phyloP scores from a whole-genome alignment of 2,113 vertebrate species.

The Petroica traversi region DNA sequence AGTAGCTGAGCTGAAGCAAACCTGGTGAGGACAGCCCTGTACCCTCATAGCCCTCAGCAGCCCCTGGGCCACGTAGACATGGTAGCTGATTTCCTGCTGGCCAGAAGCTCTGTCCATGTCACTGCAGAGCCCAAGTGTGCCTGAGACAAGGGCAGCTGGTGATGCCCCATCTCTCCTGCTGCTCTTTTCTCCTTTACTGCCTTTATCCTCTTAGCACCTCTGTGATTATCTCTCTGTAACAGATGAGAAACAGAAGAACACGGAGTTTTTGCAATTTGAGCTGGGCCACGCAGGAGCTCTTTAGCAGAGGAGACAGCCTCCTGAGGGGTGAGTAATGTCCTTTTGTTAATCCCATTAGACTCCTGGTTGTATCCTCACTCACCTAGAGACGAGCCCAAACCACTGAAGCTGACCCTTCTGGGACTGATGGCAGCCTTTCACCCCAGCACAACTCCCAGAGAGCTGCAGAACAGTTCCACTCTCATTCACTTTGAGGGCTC shows the following conservation, averaged over 20 bases:
- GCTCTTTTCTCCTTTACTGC: background rate
- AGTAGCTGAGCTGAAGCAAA: background rate
- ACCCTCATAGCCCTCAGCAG: background rate
- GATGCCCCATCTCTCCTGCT: background rate
- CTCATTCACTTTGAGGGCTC: background rate
- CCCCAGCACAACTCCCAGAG: background rate
- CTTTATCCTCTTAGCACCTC: constrained; percentile 38
- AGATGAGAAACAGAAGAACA: constrained; percentile 27
- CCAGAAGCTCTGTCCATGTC: background rate
- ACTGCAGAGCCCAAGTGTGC: background rate
- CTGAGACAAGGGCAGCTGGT: background rate
- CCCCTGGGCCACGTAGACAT: background rate
- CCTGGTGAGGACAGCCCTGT: background rate
- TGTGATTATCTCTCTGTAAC: constrained; percentile 33
- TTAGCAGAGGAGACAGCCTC: background rate
- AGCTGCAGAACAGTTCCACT: background rate
- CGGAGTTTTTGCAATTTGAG: constrained; percentile 24
- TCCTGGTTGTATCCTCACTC: background rate
- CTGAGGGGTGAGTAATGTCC: background rate
- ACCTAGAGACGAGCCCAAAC: background rate
- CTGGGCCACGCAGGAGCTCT: background rate
- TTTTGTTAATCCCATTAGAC: constrained; percentile 25
- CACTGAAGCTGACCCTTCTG: background rate
- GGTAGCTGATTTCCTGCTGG: background rate
- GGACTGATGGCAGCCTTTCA: background rate